Base-by-base conservation (phyloP, 2,888 invertebrate genomes). In the Dryocosmus kuriphilus region DNA sequence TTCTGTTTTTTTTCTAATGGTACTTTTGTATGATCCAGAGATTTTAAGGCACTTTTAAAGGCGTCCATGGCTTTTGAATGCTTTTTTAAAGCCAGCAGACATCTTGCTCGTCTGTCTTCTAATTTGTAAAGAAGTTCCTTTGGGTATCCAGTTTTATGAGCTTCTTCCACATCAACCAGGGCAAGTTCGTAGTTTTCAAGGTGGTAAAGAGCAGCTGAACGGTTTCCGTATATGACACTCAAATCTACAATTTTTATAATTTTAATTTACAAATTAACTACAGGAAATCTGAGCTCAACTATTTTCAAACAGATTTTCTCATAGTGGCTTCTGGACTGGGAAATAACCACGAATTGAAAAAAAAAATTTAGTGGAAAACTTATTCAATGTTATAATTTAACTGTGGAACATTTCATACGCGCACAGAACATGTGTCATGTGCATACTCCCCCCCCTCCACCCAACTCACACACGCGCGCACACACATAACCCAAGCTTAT, bases 141-240 rank as follows among this genome's bases (percentile, higher is more conserved):
- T 0, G 97, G 96, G 88, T 97, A 97, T 14, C 94, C 94, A 6
- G 94, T 90, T 14, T 93, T 91, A 1, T 95, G 89, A 19, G 96
- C 94, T 77, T 95, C 93, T 73, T 94, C 93, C n/a, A 96, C 95
- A 87, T 97, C 97, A 11, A 93, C 92, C 57, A 97, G 89, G 0
- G 95, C 94, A 65, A 94, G 93, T 81, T 95, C 94, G 88, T 94
- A 94, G 82, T 94, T 94, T 80, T 95, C 92, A 89, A 96, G 90
- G 86, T 96, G 96, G 87, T 95, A 96, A 55, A 96, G 92, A 0
- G 95, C 94, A 0, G 97, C 97, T 41, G 97, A 97, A 14, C 97
- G 94, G 90, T 97, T 97, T 0, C 96, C 97, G 83, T 95, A 92
- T 7, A 96, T 92, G 60, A 97, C 94, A 0, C 96, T 93, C 5